Evolutionary conservation across 2,113 vertebrate species (phyloP).

Genomic region (Australoheros scitulus): DNA sequence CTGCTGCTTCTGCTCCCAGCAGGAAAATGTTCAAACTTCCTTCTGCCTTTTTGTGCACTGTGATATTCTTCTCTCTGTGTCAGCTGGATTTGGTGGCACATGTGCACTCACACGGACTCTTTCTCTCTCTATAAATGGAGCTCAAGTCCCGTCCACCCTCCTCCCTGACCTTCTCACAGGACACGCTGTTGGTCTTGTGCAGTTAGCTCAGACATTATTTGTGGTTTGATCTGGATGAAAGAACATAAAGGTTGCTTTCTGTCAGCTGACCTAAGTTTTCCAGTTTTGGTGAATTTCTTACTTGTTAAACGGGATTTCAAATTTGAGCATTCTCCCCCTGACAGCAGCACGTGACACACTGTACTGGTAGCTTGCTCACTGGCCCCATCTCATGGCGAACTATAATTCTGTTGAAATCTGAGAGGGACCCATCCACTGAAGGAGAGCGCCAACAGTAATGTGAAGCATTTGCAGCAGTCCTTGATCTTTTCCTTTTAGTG

Average conservation of each 20-base stretch:
- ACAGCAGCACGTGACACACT: not conserved
- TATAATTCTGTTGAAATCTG: not conserved
- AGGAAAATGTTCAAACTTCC: not conserved
- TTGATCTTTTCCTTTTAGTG: not conserved
- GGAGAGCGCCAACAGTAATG: not conserved
- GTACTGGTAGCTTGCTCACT: not conserved
- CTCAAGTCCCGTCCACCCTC: constrained; percentile 9
- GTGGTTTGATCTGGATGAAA: not conserved
- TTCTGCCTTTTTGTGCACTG: not conserved
- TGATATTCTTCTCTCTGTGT: not conserved
- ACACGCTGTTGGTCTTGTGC: not conserved
- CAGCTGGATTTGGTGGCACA: constrained; percentile 18
- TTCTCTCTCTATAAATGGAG: constrained; percentile 64
- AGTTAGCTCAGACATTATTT: not conserved
- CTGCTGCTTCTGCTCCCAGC: not conserved
- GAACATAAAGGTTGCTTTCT: not conserved
- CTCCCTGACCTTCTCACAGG: constrained; percentile 1
- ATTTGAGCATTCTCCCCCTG: not conserved
- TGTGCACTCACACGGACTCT: constrained; percentile 19
- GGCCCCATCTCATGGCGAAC: constrained; percentile 28
- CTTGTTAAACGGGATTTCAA: not conserved
- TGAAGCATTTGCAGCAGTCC: not conserved
- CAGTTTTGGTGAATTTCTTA: not conserved
- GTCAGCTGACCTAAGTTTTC: not conserved
- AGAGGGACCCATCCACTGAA: not conserved